These are phyloP conservation scores for Porites evermanni DNA, from an alignment of 92 coral and sea anemone species.

Conservation along the genomic window DNA sequence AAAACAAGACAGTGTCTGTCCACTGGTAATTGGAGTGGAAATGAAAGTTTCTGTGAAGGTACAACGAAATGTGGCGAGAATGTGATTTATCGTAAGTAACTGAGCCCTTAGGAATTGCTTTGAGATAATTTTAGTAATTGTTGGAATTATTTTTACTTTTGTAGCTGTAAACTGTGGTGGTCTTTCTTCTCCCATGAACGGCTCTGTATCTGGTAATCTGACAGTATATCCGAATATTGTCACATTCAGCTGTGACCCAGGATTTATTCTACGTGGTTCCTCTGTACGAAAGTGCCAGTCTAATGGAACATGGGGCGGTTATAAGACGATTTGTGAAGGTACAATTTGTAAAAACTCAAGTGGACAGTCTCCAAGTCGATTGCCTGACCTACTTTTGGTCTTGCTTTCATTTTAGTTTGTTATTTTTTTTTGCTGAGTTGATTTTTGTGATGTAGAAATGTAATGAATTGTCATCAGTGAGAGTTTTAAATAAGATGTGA, in stretches of 20 bases:
- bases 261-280: conserved; percentile 71
- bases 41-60: conserved; percentile 44
- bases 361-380: too few relatives aligned
- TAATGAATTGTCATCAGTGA: too few relatives aligned
- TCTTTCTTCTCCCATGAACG: conserved; percentile 20
- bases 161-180: conserved; percentile 49
- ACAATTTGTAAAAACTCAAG: background rate
- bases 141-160: background rate
- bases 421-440: too few relatives aligned
- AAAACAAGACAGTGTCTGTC: conserved; percentile 38
- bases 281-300: conserved; percentile 26
- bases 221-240: conserved; percentile 23
- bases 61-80: background rate
- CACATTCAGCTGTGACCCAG: conserved; percentile 32
- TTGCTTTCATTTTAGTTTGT: too few relatives aligned
- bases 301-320: conserved; percentile 45
- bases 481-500: too few relatives aligned
- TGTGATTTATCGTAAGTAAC: too few relatives aligned
- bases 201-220: conserved; percentile 16
- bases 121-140: background rate
- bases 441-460: too few relatives aligned
- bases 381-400: too few relatives aligned
- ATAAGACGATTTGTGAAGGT: conserved; percentile 13
- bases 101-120: background rate
- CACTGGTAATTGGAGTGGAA: conserved; percentile 70